Conservation (phyloP, 2,888 invertebrate species). For the Pterostichus madidus region DNA sequence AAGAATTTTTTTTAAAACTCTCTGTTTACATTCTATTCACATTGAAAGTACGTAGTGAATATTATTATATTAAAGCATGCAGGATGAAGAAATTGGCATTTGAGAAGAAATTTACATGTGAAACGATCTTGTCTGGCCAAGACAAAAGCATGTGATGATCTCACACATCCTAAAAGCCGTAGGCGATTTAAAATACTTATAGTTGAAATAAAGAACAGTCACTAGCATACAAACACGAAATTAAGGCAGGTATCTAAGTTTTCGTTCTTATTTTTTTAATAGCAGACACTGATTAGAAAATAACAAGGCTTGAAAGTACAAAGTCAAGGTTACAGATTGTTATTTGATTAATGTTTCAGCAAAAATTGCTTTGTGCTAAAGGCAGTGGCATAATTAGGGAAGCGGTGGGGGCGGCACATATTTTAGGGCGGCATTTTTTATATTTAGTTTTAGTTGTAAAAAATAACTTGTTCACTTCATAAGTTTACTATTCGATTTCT, state of each 20-base stretch:
- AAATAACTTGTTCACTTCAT: no score
- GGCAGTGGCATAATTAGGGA: not conserved
- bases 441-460: no score
- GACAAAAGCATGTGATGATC: slow-evolving; percentile 30
- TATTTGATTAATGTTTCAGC: no score
- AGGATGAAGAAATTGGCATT: slow-evolving; percentile 24
- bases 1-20: no score
- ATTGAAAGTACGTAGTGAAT: slow-evolving; percentile 6
- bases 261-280: not conserved
- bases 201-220: not conserved
- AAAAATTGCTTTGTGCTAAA: not conserved
- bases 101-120: slow-evolving; percentile 32
- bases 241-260: not conserved
- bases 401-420: no score
- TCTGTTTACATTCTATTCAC: no score
- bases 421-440: no score
- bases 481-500: no score
- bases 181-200: slow-evolving; percentile 11
- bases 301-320: not conserved
- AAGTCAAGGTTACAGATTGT: slow-evolving; percentile 21
- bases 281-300: not conserved
- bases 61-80: not conserved
- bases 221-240: not conserved
- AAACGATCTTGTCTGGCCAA: slow-evolving; percentile 12
- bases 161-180: slow-evolving; percentile 22